A percentile compares a stretch with the other conserved stretches of the same genome.
These are phyloP conservation scores for Natrix natrix DNA, from an alignment of 2,797 vertebrate species.

Conservation along the genomic window DNA sequence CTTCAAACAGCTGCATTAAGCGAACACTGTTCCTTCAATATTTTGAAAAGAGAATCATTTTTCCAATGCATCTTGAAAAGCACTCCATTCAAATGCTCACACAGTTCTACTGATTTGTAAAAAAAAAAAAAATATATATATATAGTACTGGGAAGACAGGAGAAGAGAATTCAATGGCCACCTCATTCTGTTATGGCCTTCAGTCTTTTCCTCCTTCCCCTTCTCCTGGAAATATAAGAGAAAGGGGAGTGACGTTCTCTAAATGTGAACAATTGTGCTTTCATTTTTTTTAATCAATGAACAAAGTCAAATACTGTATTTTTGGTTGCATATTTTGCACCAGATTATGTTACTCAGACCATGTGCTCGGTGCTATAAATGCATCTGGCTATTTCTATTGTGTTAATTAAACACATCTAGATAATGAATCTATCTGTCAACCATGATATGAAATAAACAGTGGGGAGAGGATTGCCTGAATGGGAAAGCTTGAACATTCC, in stretches of 20 bases:
- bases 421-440: conserved; percentile 11
- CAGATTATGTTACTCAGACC: background rate
- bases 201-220: background rate
- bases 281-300: background rate
- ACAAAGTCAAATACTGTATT: background rate
- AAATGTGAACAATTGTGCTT: background rate
- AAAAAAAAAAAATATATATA: too few species aligned
- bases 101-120: background rate
- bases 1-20: background rate
- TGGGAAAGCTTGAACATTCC: background rate
- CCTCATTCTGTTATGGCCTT: background rate
- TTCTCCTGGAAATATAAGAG: background rate
- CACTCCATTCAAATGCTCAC: background rate
- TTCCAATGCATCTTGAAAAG: background rate
- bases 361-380: background rate
- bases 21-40: background rate
- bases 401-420: conserved; percentile 27
- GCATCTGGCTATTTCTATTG: conserved; percentile 3
- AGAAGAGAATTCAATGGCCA: background rate
- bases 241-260: background rate
- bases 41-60: background rate
- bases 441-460: conserved; percentile 6
- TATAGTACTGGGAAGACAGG: background rate
- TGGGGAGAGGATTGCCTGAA: background rate
- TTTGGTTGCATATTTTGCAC: background rate